Evolutionary conservation across 2,888 invertebrate genomes (phyloP).

Genomic region (Caenorhabditis zanzibari): DNA sequence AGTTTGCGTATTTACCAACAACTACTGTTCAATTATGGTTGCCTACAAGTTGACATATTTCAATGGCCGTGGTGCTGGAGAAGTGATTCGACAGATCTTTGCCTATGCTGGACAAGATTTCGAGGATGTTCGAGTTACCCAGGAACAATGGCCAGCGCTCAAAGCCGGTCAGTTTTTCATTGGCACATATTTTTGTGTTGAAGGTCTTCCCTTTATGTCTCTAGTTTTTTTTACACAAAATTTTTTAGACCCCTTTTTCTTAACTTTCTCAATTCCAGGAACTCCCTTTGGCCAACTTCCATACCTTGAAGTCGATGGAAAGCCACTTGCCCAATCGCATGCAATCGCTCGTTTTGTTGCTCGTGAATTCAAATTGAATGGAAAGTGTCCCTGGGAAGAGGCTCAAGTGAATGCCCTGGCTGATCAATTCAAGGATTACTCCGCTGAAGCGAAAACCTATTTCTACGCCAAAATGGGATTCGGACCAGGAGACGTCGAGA

Average conservation of each 20-base stretch:
- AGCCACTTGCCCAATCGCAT: conserved; percentile 69
- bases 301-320: conserved; percentile 74
- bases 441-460: conserved; percentile 64
- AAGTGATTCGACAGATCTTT: conserved; percentile 63
- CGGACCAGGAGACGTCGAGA: conserved; percentile 67
- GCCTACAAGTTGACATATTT: conserved; percentile 59
- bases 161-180: conserved; percentile 66
- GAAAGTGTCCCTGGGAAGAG: conserved; percentile 70
- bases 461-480: conserved; percentile 68
- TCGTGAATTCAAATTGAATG: conserved; percentile 68
- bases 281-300: conserved; percentile 76
- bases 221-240: too few species aligned
- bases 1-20: conserved; percentile 11
- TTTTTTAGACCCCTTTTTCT: too few species aligned
- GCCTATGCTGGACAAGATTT: conserved; percentile 64
- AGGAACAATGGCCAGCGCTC: conserved; percentile 68
- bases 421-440: conserved; percentile 74
- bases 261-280: conserved; percentile 28
- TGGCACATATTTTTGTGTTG: conserved; percentile 5
- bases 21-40: conserved; percentile 39
- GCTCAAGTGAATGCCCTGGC: conserved; percentile 71
- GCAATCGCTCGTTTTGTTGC: conserved; percentile 75
- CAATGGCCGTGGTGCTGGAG: conserved; percentile 46
- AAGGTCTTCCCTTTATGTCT: too few species aligned
- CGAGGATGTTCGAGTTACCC: conserved; percentile 69